Evolutionary conservation across 2,113 vertebrate genomes (phyloP).

Genomic region (Eptesicus fuscus): DNA sequence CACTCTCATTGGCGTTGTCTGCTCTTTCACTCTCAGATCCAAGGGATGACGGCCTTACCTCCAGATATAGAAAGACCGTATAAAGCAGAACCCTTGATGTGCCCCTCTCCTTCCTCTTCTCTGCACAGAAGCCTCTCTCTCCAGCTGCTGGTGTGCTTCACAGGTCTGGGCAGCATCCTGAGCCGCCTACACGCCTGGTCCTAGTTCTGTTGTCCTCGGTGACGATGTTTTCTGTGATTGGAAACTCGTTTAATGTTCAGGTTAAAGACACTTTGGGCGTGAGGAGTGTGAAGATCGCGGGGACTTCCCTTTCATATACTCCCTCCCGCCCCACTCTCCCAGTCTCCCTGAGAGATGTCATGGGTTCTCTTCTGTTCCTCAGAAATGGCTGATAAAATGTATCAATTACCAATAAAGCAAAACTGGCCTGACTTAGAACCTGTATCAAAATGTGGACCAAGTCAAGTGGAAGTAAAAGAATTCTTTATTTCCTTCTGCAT

Average conservation of each 20-base stretch:
- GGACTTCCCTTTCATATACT: background rate
- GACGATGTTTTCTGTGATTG: constrained; percentile 17
- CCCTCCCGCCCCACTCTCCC: background rate
- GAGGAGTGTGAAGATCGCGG: background rate
- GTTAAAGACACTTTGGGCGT: background rate
- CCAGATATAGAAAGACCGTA: constrained; percentile 80
- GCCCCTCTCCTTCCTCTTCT: constrained; percentile 56
- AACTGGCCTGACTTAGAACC: background rate
- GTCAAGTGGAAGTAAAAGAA: background rate
- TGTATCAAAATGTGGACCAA: background rate
- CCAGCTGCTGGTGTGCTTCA: background rate
- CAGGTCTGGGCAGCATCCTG: constrained; percentile 8
- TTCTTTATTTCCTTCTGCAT: background rate
- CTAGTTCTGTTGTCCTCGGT: background rate
- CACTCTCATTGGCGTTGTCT: background rate
- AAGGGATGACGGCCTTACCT: constrained; percentile 84
- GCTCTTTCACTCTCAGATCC: constrained; percentile 79
- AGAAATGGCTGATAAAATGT: background rate
- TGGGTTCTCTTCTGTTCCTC: background rate
- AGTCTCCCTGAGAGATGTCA: background rate
- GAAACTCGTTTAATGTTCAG: background rate
- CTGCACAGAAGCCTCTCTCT: constrained; percentile 28
- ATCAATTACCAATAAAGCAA: background rate
- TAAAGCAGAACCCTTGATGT: constrained; percentile 75
- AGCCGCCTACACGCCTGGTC: constrained; percentile 32